A percentile compares a stretch with the other conserved stretches of the same genome.
phyloP scores from a whole-genome alignment of 2,797 vertebrate species.

The Aselliscus stoliczkanus region DNA sequence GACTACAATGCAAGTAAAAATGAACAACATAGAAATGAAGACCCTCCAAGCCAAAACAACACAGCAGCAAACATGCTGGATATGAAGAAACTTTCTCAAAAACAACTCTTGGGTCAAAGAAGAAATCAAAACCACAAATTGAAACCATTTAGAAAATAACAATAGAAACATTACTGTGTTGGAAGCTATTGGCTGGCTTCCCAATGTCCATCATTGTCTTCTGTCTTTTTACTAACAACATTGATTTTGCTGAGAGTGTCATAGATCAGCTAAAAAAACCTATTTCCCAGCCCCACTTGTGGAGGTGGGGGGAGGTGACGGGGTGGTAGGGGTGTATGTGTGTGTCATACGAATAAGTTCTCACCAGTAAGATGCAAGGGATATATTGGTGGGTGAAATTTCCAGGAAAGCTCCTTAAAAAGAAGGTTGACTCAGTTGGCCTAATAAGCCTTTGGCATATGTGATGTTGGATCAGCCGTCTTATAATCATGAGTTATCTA shows the following conservation, averaged over 20 bases:
- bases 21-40: background rate
- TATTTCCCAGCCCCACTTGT: background rate
- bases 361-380: background rate
- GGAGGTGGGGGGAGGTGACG: too few species aligned
- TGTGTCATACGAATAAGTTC: background rate
- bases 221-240: background rate
- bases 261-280: background rate
- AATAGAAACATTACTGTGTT: background rate
- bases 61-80: background rate
- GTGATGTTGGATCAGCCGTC: background rate
- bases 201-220: background rate
- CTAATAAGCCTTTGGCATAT: background rate
- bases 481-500: background rate
- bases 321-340: too few species aligned
- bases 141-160: background rate
- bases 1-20: background rate
- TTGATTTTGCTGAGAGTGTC: background rate
- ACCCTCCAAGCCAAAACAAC: background rate
- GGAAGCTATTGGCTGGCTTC: background rate
- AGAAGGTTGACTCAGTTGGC: background rate
- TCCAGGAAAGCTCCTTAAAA: conserved; percentile 1
- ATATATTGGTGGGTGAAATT: background rate
- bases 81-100: background rate
- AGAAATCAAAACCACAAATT: background rate
- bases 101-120: background rate